Base-by-base conservation (phyloP, 37 sponge, comb jelly and placozoan genomes). In the Spongilla lacustris region DNA sequence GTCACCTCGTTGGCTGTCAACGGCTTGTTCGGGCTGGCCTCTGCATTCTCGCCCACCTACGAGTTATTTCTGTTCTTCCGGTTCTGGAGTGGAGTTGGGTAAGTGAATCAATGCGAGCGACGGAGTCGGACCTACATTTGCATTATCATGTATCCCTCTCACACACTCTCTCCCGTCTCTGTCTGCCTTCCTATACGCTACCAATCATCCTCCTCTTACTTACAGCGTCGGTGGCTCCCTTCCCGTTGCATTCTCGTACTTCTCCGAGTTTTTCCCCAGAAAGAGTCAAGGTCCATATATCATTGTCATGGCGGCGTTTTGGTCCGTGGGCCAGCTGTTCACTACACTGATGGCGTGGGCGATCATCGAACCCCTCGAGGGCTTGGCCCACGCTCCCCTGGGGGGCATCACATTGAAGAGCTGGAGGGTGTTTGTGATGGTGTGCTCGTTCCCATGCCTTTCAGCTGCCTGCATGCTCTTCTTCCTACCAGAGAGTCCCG, bases 81-180 rank as follows among this genome's bases (percentile, higher is more conserved):
- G 36, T 90, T 97, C 79, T 50, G 86, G 36, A 97, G 98, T 86
- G 98, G 98, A 71, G 89, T 97, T 23, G 98, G 98, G 96, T 96
- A 73, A 84, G 92, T 74, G 46, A 23, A 34, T 23, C 17, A 21
- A 34, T 22, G 19, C 73, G 14, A 1, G 30, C 73, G 10, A 32
- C 17, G 1, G 5, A 29, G 1, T 1, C 27, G 31, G 29, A 21
- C 31, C 10, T 14, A 17, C 73, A 21, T 13, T 5, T 31, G 37
- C 27, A 28, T 71, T 17, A 2, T 34, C 48, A 46, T 69, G 25
- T 69, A 3, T 27, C 25, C 9, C 28, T 69, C 28, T 69, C 28
- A 3, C 27, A 12, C 71, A 11, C 71, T 14, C 31, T 29, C 31
- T 13, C 29, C 25, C 25, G 4, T 69, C 70, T 69, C 4, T 27